Base-by-base conservation (phyloP, 2,113 vertebrate species). In the Urocitellus parryii region DNA sequence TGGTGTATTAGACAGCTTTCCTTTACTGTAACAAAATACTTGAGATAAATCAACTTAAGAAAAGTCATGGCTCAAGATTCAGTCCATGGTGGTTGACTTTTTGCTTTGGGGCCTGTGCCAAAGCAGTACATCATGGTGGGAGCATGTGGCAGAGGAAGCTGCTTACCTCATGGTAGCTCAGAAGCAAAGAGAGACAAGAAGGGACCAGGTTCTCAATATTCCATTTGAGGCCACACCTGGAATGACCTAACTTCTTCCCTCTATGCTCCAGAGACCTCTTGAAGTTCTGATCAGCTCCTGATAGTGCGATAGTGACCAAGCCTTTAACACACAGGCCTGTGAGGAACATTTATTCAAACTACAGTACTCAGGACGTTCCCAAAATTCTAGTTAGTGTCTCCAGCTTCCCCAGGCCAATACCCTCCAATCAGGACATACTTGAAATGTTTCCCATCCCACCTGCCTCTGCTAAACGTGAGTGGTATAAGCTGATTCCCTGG, bases 351-450 rank as follows among this genome's bases (percentile, higher is more conserved):
- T 32, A 65, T 22, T 24, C 27, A 11, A 34, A 24, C 4, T 53
- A 12, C 8, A 27, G 29, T 37, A 25, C 18, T 72, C 8, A 8
- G 37, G 72, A 85, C 24, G 32, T 1, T 1, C 61, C 32, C 32
- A 14, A 67, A 14, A 1, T 53, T 70, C 42, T 39, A 22, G 10
- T 25, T 76, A 83, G 39, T 8, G 20, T 22, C 42, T 65, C 14
- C 6, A 45, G 27, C 5, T 32, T 53, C 45, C 14, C 22, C 0
- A 2, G 0, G 13, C 22, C 48, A 25, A 58, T 6, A 72, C 13
- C 13, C 65, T 92, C 56, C 22, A 37, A 10, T 2, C 8, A 80
- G 34, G 32, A 34, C 17, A 37, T 24, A 34, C 0, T 1, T 58
- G 3, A 51, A 51, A 37, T 12, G 9, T 17, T 39, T 77, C 42